These are phyloP conservation scores for Teleogryllus oceanicus DNA, from an alignment of 2,888 invertebrate species.

Conservation along the genomic window DNA sequence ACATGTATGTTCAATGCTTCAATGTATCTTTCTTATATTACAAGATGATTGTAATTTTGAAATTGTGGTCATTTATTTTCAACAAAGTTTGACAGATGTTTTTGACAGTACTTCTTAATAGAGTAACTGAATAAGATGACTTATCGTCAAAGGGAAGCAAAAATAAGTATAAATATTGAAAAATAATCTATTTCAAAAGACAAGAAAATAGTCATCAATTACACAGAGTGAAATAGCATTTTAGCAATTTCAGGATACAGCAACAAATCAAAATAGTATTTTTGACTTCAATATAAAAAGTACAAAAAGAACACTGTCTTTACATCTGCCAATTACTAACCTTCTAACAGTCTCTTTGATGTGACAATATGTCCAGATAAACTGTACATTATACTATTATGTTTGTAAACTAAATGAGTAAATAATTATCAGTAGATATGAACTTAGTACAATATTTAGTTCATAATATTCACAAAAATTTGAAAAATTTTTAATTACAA, in stretches of 20 bases:
- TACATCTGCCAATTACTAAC: not conserved
- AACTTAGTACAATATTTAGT: not conserved
- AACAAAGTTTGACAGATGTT: not conserved
- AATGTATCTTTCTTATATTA: conserved; percentile 20
- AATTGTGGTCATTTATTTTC: not conserved
- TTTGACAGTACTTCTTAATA: not conserved
- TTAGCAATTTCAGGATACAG: not conserved
- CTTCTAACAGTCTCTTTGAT: not conserved
- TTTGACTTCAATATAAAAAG: not conserved
- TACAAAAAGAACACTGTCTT: not conserved
- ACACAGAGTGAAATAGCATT: not conserved
- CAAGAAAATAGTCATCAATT: not conserved
- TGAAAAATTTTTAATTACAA: not conserved
- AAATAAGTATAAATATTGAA: not conserved
- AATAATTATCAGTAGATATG: not conserved
- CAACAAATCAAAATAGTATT: not conserved
- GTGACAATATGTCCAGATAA: conserved; percentile 4
- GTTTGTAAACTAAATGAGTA: not conserved
- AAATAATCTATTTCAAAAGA: too few relatives aligned
- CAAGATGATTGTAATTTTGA: conserved; percentile 9
- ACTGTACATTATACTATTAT: not conserved
- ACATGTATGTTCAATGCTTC: conserved; percentile 23
- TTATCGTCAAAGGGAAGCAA: not conserved
- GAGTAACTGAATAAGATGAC: not conserved
- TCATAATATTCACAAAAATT: not conserved